Evolutionary conservation across 2,888 invertebrate genomes (phyloP), one percentile per base, ranked within the genome.

Genomic region (Epinotia ramella): DNA sequence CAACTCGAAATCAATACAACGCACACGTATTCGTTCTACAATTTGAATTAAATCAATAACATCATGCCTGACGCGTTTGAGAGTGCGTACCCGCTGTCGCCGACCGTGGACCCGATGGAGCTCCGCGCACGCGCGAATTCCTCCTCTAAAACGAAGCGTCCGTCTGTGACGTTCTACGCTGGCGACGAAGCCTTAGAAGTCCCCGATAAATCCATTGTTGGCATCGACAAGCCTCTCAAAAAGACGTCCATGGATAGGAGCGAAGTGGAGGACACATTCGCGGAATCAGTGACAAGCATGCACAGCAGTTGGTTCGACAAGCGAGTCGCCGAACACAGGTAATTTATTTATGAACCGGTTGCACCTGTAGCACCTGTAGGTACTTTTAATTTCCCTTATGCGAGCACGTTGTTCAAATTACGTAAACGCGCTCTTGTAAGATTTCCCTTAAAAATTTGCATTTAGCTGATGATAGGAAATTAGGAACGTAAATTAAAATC

Each of bases 41-140:
- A 24, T 73, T 69, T 71, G 69, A 80, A 76, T 77, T 66, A 80
- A 77, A 77, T 69, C 44, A 18, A 57, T 59, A 40, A 12, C 16
- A 87, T 84, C 84, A 96, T 96, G 96, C 96, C 96, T 62, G 95
- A 96, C 88, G 89, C 88, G 62, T 95, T 95, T 81, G 95, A 96
- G 84, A 91, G 91, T 81, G 89, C 94, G 59, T 95, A 96, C 85
- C 96, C 96, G 33, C 86, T 95, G 77, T 87, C 91, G 70, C 94
- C 95, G 40, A 83, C 91, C 40, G 84, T 95, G 71, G 94, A 91
- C 65, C 92, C 95, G 59, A 89, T 94, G 88, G 93, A 95, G 57
- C 91, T 96, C 81, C 94, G 96, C 82, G 95, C 95, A 81, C 95
- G 96, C 83, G 95, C 95, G 6, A 96, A 95, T 84, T 95, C 95